phyloP scores from a whole-genome alignment of 2,888 invertebrate species.

The Pollenia amentaria region DNA sequence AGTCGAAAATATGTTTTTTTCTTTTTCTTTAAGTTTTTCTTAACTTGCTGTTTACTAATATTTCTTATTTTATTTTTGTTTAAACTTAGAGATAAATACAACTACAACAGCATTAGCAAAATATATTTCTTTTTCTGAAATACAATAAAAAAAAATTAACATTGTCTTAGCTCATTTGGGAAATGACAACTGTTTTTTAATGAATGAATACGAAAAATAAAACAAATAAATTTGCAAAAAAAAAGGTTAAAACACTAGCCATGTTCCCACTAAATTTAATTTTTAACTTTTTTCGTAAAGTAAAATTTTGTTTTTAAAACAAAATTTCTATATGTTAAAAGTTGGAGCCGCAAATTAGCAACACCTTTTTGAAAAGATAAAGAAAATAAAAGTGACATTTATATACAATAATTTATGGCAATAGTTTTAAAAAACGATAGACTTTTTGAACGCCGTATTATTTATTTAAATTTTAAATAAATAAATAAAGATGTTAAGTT shows the following conservation, averaged over 20 bases:
- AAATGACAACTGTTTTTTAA: conserved; percentile 57
- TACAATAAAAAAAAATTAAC: not conserved
- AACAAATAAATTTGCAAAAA: conserved; percentile 3
- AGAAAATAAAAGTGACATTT: conserved; percentile 27
- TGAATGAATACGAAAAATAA: conserved; percentile 42
- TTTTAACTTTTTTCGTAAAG: not conserved
- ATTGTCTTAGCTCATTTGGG: conserved; percentile 43
- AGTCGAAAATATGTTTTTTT: conserved; percentile 26
- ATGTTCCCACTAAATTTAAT: conserved; percentile 19
- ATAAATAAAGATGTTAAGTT: not conserved
- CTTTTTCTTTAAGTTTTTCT: conserved; percentile 10
- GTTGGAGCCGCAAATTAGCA: conserved; percentile 37
- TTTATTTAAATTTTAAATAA: not conserved
- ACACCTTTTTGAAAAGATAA: conserved; percentile 48
- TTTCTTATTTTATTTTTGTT: conserved; percentile 12
- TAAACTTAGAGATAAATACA: conserved; percentile 41
- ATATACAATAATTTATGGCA: conserved; percentile 21
- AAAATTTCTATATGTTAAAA: not conserved
- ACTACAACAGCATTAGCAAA: conserved; percentile 16
- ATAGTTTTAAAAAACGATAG: conserved; percentile 14
- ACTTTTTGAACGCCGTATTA: conserved; percentile 2
- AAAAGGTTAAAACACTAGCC: not conserved
- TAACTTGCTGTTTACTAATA: conserved; percentile 41
- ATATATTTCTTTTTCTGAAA: not conserved
- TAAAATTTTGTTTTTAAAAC: conserved; percentile 1